A percentile compares a stretch with the other conserved stretches of the same genome.
These are phyloP conservation scores for Spilarctia lutea DNA, from an alignment of 2,888 invertebrate species.

Conservation along the genomic window DNA sequence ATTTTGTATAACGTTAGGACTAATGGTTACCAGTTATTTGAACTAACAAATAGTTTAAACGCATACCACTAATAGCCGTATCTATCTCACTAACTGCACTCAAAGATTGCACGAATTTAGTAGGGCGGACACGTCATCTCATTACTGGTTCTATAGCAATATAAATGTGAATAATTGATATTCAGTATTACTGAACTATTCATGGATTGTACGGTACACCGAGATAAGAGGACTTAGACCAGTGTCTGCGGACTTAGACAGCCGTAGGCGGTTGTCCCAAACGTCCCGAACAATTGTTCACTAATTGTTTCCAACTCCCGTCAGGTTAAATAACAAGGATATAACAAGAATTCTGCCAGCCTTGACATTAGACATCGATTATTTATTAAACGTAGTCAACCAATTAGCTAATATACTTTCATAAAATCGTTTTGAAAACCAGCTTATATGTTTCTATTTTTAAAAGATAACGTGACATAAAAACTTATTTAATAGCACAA, in stretches of 20 bases:
- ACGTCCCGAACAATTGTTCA: constrained; percentile 63
- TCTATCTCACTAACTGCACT: constrained; percentile 45
- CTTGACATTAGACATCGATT: constrained; percentile 50
- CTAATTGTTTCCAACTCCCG: constrained; percentile 51
- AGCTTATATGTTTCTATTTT: constrained; percentile 37
- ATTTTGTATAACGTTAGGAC: too few relatives aligned
- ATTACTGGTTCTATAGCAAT: constrained; percentile 55
- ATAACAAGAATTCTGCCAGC: constrained; percentile 39
- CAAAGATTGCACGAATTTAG: constrained; percentile 37
- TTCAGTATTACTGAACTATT: constrained; percentile 44
- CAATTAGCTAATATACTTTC: constrained; percentile 49
- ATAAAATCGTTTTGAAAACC: constrained; percentile 38
- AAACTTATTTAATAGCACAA: constrained; percentile 10
- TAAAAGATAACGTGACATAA: constrained; percentile 31
- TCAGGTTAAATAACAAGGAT: constrained; percentile 44
- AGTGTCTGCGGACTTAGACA: constrained; percentile 50
- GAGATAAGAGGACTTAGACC: constrained; percentile 39
- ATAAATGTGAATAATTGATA: constrained; percentile 64
- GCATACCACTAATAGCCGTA: constrained; percentile 38
- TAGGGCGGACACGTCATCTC: constrained; percentile 47
- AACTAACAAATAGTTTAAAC: constrained; percentile 25
- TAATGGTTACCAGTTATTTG: constrained; percentile 19
- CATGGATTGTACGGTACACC: constrained; percentile 36
- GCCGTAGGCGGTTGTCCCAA: constrained; percentile 57
- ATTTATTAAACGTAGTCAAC: constrained; percentile 32